Percentiles rank a stretch among this genome's conserved stretches.
Evolutionary conservation across 2,113 vertebrate genomes (phyloP).

Genomic region (Pseudolaguvia tuberculata): DNA sequence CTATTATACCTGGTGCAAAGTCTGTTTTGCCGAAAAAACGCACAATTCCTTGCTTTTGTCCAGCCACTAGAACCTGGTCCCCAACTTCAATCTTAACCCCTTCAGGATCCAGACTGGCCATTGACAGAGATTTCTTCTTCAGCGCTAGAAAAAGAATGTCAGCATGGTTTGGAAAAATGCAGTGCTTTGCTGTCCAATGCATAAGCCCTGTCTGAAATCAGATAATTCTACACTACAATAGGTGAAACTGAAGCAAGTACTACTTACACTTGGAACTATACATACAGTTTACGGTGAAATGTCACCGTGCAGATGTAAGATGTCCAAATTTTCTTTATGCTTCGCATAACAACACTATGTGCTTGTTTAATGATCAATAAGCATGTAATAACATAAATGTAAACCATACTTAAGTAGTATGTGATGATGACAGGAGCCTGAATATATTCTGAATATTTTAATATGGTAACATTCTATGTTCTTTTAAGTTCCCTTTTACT

Average conservation of each 20-base stretch:
- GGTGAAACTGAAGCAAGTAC: too few species aligned
- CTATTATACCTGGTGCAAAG: slow-evolving; percentile 78
- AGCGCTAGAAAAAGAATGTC: slow-evolving; percentile 53
- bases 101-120: slow-evolving; percentile 77
- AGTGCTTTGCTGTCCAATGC: neutral
- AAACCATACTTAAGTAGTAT: too few species aligned
- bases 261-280: too few species aligned
- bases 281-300: too few species aligned
- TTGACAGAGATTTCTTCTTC: slow-evolving; percentile 75
- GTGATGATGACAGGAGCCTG: too few species aligned
- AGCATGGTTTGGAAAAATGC: neutral
- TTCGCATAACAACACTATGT: too few species aligned
- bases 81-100: slow-evolving; percentile 80
- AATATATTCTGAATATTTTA: neutral
- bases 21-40: slow-evolving; percentile 88
- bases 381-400: too few species aligned
- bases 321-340: too few species aligned
- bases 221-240: too few species aligned
- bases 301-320: too few species aligned
- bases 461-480: neutral
- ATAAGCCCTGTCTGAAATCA: neutral
- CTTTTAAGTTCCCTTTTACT: neutral
- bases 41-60: slow-evolving; percentile 80
- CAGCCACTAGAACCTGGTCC: slow-evolving; percentile 84
- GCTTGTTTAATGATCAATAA: too few species aligned